Evolutionary conservation across 2,113 vertebrate genomes (phyloP), one percentile per base, ranked within the genome.

Genomic region (Oryzias javanicus): DNA sequence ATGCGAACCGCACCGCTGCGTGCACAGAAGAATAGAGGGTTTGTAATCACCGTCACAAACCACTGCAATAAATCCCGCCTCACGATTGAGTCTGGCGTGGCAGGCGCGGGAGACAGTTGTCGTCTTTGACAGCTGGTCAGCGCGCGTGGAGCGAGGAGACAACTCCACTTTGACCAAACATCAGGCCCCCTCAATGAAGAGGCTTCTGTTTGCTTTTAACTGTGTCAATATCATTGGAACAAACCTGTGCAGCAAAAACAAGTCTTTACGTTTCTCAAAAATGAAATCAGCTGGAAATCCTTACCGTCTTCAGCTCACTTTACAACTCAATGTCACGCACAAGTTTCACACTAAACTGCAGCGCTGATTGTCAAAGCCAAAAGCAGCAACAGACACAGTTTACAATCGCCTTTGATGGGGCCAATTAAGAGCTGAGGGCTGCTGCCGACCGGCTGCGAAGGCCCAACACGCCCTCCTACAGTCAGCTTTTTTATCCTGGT

Each of bases 21-120:
- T 64, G 29, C 5, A 6, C 35, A 64, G 84, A 86, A 86, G 86
- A 90, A 90, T 85, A 59, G 85, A 63, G 73, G 44, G 62, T 53
- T 81, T 90, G 86, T 88, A 45, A 76, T 57, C 52, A 14, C 49
- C 13, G 17, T 25, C 61, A 24, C 76, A 78, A 71, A 78, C 70
- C n/a, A 17, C 7, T 16, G 64, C 59, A 54, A 65, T 79, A 79
- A 78, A 82, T 76, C 74, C 62, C n/a, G 53, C 10, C 47, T 25
- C 54, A 47, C 41, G 5, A 27, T 18, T 58, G 55, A 65, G 60
- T 60, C n/a, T 19, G 1, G 60, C 71, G 70, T 48, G 53, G 64
- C 79, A 74, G 79, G 63, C 67, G 64, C 64, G 42, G 15, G 45
- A 64, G 59, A 82, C 88, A 87, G 86, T 84, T 84, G 83, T 27